Evolutionary conservation across 2,113 vertebrate genomes (phyloP), one percentile per base, ranked within the genome.

Genomic region (Circaetus cinerascens): DNA sequence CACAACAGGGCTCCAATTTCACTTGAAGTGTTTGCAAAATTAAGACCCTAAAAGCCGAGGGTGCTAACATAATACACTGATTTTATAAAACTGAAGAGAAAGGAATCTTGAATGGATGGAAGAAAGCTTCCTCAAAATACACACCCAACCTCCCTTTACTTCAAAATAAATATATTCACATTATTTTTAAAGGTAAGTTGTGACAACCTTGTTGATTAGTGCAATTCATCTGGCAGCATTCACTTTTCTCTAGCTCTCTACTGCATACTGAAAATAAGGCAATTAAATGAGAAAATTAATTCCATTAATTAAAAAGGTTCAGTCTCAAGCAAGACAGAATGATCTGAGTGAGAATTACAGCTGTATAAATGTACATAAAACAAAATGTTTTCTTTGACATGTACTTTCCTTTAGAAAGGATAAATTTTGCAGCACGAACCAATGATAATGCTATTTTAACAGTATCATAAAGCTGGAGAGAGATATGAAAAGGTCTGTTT

Each of bases 211-310:
- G 96, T 93, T 97, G 96, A 97, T 97, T 95, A 97, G 84, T 48
- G 96, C 89, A 95, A 97, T 97, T 96, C 95, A 97, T 76, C 87
- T 93, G 83, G 94, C 96, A 97, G 94, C 93, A 5, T 82, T 97
- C 38, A 5, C 91, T 95, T 95, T 85, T 82, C 86, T 79, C 84
- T 57, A 66, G 86, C 93, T 94, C 92, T 89, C 66, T 69, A 68
- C 75, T 96, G 94, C 93, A 95, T 95, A 91, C 76, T 89, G 96
- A 97, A 96, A 97, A 96, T 95, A 95, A 83, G 83, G 89, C 95
- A 96, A 94, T 95, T 95, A 97, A 95, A 97, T 72, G 91, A 96
- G 93, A 96, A 97, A 97, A 97, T 93, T 96, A 96, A 96, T 96
- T 96, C 95, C 94, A 96, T 96, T 95, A 96, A 97, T 97, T 97